Base-by-base conservation (phyloP, 2,888 invertebrate genomes). In the Acrocyrtus sp. region DNA sequence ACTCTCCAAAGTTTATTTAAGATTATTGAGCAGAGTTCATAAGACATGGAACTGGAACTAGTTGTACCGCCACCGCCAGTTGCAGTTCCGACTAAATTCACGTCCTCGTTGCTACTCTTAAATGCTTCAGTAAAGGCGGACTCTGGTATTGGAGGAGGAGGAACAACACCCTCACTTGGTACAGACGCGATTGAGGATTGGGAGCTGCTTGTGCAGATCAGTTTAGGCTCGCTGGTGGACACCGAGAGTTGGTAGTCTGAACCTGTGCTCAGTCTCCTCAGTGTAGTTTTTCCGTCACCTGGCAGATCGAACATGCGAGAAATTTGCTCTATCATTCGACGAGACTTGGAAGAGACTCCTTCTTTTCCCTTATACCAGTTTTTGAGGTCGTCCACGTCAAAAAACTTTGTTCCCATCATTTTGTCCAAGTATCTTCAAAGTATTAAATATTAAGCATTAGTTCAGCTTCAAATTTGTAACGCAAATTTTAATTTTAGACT, bases 331-430 rank as follows among this genome's bases (percentile, higher is more conserved):
- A 91, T 92, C 81, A 92, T 90, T 78, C 90, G 65, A 39, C 77
- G 68, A 41, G 75, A 75, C 69, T 78, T 78, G 1, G 74, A 70
- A 10, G 72, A 54, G 6, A 78, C 70, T 10, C 69, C 74, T 60
- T 78, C 81, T 39, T 79, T 77, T 27, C 77, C 75, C 17, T 70
- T 69, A 45, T 77, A 78, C 78, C 78, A 81, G 47, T 67, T 76
- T 45, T 79, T 78, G 15, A 84, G 81, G 69, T 83, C 82, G 39
- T 80, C 80, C 82, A 92, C 92, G 79, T 93, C 91, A 84, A 95
- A 95, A 85, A 92, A 94, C 3, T 91, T 89, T 0, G 95, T 94
- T 56, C 91, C 92, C 88, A 95, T 90, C 67, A 94, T 86, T 80
- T 92, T 91, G 85, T 95, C 95, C 84, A 95, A 87, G 83, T 91